Evolutionary conservation across 2,113 vertebrate species (phyloP).

Genomic region (Channa argus): DNA sequence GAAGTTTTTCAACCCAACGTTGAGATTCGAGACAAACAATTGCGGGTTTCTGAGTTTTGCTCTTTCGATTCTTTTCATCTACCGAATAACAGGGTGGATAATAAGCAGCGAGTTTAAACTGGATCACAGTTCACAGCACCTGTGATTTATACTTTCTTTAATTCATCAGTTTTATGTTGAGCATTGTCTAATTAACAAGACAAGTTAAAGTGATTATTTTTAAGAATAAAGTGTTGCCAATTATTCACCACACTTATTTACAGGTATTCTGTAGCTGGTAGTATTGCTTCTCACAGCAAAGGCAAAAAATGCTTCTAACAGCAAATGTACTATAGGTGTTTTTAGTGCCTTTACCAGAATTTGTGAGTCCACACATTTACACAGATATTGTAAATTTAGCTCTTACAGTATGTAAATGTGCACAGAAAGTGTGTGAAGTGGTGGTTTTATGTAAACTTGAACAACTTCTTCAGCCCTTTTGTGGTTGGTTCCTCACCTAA

Average conservation of each 20-base stretch:
- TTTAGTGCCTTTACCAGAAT: not conserved
- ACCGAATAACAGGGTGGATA: not conserved
- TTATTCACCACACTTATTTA: not conserved
- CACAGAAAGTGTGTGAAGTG: too few species aligned
- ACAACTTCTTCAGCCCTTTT: too few species aligned
- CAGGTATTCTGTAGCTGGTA: not conserved
- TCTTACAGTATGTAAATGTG: too few species aligned
- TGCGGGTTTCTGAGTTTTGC: not conserved
- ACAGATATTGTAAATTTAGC: not conserved
- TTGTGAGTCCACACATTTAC: not conserved
- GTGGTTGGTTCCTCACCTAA: too few species aligned
- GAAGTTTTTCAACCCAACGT: not conserved
- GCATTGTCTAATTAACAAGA: constrained; percentile 17
- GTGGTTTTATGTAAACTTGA: too few species aligned
- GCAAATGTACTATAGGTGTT: not conserved
- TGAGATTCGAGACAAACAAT: constrained; percentile 8
- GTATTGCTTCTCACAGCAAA: not conserved
- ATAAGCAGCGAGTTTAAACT: not conserved
- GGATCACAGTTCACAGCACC: constrained; percentile 18
- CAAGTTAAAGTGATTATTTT: not conserved
- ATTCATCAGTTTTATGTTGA: constrained; percentile 19
- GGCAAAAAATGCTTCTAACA: not conserved
- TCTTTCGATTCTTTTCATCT: too few species aligned
- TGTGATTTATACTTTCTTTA: not conserved
- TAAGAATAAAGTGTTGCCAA: constrained; percentile 2